phyloP scores from a whole-genome alignment of 2,113 vertebrate genomes.

The Grammatotria lemairii region DNA sequence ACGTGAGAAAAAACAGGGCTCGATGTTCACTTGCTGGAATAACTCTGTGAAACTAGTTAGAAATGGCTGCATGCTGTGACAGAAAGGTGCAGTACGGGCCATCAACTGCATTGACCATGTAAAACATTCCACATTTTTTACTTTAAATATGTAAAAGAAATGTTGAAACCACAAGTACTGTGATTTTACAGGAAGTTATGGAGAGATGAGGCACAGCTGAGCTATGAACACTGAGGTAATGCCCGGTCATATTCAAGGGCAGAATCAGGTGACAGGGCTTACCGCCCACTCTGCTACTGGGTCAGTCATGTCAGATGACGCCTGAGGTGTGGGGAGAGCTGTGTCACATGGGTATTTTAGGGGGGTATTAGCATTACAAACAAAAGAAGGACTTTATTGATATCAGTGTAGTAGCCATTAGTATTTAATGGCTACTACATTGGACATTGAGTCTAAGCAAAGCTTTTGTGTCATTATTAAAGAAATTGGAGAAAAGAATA shows the following conservation, averaged over 20 bases:
- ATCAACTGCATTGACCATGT: background rate
- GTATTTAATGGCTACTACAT: background rate
- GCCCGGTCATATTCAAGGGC: slow-evolving; percentile 6
- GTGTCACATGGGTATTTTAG: slow-evolving; percentile 42
- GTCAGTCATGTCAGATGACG: slow-evolving; percentile 39
- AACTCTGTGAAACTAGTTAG: background rate
- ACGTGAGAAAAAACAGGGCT: background rate
- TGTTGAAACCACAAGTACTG: background rate
- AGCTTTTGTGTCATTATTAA: background rate
- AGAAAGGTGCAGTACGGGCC: background rate
- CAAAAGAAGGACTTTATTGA: background rate
- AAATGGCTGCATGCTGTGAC: background rate
- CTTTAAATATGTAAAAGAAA: background rate
- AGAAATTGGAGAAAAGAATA: background rate
- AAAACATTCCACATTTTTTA: background rate
- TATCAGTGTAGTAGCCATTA: background rate
- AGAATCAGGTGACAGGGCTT: slow-evolving; percentile 59
- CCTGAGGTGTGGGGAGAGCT: slow-evolving; percentile 17
- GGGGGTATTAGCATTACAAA: background rate
- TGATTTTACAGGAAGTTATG: background rate
- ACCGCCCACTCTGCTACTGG: background rate
- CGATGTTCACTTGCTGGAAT: background rate
- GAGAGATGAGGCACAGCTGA: background rate
- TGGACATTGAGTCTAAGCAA: background rate
- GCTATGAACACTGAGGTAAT: background rate